These are phyloP conservation scores for Dunckerocampus dactyliophorus DNA, from an alignment of 2,113 vertebrate genomes.

Conservation along the genomic window DNA sequence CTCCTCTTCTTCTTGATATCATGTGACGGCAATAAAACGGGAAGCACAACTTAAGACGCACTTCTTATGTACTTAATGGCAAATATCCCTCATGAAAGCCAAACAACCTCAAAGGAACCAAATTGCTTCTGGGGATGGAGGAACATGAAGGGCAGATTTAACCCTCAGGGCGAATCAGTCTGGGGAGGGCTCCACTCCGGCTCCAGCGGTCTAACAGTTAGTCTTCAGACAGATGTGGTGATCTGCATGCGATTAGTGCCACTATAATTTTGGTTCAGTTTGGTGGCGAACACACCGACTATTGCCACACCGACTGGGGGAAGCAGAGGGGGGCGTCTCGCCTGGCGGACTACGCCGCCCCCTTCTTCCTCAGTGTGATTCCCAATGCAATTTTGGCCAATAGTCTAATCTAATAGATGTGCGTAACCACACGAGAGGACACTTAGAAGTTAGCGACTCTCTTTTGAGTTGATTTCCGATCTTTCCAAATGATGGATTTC, in stretches of 20 bases:
- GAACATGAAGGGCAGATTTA: conserved; percentile 40
- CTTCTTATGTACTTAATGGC: conserved; percentile 23
- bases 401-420: not conserved
- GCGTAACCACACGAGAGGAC: not conserved
- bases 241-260: conserved; percentile 49
- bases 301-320: conserved; percentile 34
- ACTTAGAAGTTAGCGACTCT: not conserved
- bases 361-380: not conserved
- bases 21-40: conserved; percentile 16
- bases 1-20: conserved; percentile 4
- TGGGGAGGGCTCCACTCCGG: conserved; percentile 47
- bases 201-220: conserved; percentile 56
- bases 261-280: conserved; percentile 52
- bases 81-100: conserved; percentile 30
- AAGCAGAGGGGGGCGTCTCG: conserved; percentile 6
- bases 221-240: conserved; percentile 52
- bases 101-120: conserved; percentile 41
- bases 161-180: conserved; percentile 44
- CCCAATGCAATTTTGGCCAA: not conserved
- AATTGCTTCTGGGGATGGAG: conserved; percentile 42
- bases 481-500: conserved; percentile 19
- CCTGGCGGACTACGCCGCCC: conserved; percentile 1
- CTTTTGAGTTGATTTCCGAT: not conserved
- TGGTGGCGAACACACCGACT: conserved; percentile 29
- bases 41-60: conserved; percentile 1